Evolutionary conservation across 2,888 invertebrate genomes (phyloP), one percentile per base, ranked within the genome.

Genomic region (Chrysotoxum bicinctum): DNA sequence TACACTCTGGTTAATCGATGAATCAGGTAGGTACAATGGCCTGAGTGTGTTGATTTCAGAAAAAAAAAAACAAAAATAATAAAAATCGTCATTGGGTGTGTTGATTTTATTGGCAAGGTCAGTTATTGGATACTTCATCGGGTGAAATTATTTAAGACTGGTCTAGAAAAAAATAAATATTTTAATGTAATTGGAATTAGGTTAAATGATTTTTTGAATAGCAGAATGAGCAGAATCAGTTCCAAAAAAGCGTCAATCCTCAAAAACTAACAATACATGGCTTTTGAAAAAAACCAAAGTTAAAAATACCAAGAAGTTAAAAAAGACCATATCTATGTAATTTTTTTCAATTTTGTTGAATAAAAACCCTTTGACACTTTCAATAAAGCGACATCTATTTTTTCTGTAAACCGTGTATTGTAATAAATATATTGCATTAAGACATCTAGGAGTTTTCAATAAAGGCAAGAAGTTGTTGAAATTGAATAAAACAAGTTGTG

Each of bases 11-110:
- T 45, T n/a, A 21, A 73, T 70, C 23, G 32, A 35, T 52, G 26
- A 56, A 21, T 69, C 32, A 62, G 43, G 37, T 62, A 69, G 62
- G 68, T 62, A 74, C 79, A 74, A 40, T 74, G 60, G 68, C 68
- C 74, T 35, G 52, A 56, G 56, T 40, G 19, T 66, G 35, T 66
- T 66, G 26, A 19, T 48, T 43, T 40, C 26, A 48, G 12, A 19
- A 19, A 45, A 62, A 7, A 30, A 64, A 26, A 60, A 26, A 26
- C 2, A 30, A 54, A 5, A 37, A 37, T 2, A 26, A 54, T 14
- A 16, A 30, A 54, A 35, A 35, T 12, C 32, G 26, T 45, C 48
- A 48, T 64, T 45, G 19, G 19, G 21, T 50, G 7, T 48, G 21
- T 66, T 32, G 35, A 21, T 48, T 66, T 66, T 23, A n/a, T 48